These are phyloP conservation scores for Gortyna flavago DNA, from an alignment of 2,888 invertebrate species.

Conservation along the genomic window DNA sequence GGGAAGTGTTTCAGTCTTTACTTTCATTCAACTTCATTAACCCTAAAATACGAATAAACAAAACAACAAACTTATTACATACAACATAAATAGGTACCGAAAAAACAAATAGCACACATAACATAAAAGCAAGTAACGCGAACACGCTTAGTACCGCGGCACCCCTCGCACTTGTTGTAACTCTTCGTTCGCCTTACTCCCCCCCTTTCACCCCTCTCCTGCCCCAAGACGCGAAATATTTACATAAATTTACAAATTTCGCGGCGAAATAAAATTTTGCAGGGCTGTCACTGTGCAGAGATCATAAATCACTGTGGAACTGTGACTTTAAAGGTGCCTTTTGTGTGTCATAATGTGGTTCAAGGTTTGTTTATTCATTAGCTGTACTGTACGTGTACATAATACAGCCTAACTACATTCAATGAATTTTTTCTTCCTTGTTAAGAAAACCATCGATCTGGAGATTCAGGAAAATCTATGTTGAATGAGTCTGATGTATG, in stretches of 20 bases:
- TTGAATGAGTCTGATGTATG: too few relatives aligned
- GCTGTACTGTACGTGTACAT: too few relatives aligned
- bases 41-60: constrained; percentile 10
- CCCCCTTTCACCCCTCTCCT: constrained; percentile 66
- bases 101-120: constrained; percentile 72
- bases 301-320: background rate
- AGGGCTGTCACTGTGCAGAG: constrained; percentile 73
- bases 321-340: background rate
- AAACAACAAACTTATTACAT: constrained; percentile 27
- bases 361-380: too few relatives aligned
- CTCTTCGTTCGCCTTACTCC: constrained; percentile 68
- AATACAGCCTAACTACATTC: too few relatives aligned
- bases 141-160: constrained; percentile 59
- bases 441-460: too few relatives aligned
- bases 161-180: constrained; percentile 64
- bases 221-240: constrained; percentile 88
- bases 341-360: too few relatives aligned
- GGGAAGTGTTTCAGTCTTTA: background rate
- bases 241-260: constrained; percentile 90
- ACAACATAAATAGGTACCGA: constrained; percentile 30
- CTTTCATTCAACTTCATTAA: too few relatives aligned
- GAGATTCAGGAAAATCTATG: too few relatives aligned
- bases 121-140: constrained; percentile 69
- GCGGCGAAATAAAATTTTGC: constrained; percentile 87
- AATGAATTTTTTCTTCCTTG: too few relatives aligned